Evolutionary conservation across 2,113 vertebrate genomes (phyloP).

Genomic region (Cnemophilus loriae): DNA sequence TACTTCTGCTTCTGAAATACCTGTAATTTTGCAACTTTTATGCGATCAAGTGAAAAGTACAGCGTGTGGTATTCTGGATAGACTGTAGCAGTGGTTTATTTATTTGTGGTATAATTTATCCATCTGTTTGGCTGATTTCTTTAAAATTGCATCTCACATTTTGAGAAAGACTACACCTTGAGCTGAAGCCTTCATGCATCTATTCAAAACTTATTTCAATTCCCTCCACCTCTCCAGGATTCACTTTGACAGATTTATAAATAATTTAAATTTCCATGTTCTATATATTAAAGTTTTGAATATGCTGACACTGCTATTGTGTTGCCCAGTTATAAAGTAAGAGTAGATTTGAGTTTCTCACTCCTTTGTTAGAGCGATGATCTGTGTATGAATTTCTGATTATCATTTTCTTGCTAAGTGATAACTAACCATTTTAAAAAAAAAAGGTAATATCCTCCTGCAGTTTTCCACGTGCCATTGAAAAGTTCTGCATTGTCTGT

Average conservation of each 20-base stretch:
- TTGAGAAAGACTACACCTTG: not conserved
- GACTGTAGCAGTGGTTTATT: not conserved
- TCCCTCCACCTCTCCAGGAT: rapidly evolving
- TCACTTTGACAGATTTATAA: not conserved
- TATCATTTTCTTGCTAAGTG: not conserved
- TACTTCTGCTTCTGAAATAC: not conserved
- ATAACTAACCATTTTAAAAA: not conserved
- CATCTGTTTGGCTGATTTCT: not conserved
- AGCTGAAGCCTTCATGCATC: not conserved
- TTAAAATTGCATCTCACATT: not conserved
- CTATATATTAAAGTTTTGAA: not conserved
- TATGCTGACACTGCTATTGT: not conserved
- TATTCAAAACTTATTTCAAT: not conserved
- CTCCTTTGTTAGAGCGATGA: not conserved
- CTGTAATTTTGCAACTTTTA: not conserved
- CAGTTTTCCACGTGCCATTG: not conserved
- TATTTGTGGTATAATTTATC: not conserved
- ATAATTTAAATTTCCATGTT: not conserved
- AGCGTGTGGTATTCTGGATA: not conserved
- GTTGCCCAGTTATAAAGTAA: not conserved
- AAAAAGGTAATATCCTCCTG: not conserved
- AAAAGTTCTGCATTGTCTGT: not conserved
- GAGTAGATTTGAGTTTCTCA: not conserved
- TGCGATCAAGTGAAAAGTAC: not conserved
- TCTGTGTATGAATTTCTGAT: not conserved